These are phyloP conservation scores for Vombatus ursinus DNA, from an alignment of 2,113 vertebrate species.

Conservation along the genomic window DNA sequence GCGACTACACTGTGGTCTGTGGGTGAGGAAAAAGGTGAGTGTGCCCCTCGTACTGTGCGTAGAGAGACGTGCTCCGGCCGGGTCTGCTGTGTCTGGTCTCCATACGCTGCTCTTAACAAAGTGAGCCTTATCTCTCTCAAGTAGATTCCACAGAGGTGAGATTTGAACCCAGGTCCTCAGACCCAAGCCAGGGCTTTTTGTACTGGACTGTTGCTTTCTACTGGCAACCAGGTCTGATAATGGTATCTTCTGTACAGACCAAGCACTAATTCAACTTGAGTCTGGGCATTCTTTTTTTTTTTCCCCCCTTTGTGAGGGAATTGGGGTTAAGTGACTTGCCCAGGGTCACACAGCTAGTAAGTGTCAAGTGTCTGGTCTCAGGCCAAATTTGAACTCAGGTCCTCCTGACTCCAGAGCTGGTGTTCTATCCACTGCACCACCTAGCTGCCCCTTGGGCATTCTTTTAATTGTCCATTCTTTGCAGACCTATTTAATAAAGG, in stretches of 20 bases:
- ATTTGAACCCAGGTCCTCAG: neutral
- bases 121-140: neutral
- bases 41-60: neutral
- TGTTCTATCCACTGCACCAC: too few relatives aligned
- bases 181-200: neutral
- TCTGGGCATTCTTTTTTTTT: neutral
- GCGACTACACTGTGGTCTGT: constrained; percentile 94
- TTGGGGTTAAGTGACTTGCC: too few relatives aligned
- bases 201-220: neutral
- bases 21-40: constrained; percentile 93
- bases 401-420: too few relatives aligned
- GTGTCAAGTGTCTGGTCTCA: too few relatives aligned
- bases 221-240: neutral
- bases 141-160: neutral
- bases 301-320: too few relatives aligned
- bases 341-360: too few relatives aligned
- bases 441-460: too few relatives aligned
- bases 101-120: neutral
- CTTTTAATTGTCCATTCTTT: neutral
- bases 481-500: neutral
- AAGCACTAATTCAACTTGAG: neutral
- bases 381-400: too few relatives aligned
- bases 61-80: neutral
- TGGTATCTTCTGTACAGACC: neutral
- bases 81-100: too few relatives aligned